Evolutionary conservation across 2,797 vertebrate genomes (phyloP), one percentile per base, ranked within the genome.

Genomic region (Anabas testudineus): DNA sequence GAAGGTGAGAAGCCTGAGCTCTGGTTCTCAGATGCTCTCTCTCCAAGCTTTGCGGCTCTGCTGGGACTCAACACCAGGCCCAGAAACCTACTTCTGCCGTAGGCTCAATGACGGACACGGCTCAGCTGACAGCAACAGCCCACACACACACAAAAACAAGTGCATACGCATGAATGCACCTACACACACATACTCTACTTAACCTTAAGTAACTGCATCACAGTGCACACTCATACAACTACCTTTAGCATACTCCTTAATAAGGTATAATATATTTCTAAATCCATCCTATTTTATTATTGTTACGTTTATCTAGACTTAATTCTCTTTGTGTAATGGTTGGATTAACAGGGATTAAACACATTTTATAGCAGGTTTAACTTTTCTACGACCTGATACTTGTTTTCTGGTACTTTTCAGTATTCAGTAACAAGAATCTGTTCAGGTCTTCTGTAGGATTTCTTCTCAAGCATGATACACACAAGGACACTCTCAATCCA

Each of bases 11-110:
- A 74, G 66, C 71, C 74, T 16, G 62, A 80, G 60, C 71, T 62
- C 12, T 5, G 12, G 15, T 39, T 67, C 59, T 83, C 71, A 45
- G 56, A 70, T 67, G 21, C 51, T 67, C 45, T 42, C 74, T 78
- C 36, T 66, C 49, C 16, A 24, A 68, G 54, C 73, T 74, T 57
- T 48, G 22, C 6, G 8, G 63, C 56, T 79, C 88, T 84, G 65
- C 52, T 21, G 89, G 82, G 89, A 88, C 65, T 24, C 56, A 9
- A 55, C 24, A 78, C 36, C 56, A 89, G 89, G 87, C 92, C 94
- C 87, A 94, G 88, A 94, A 94, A 94, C 93, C 93, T 90, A 94
- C 86, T 93, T 95, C 85, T 83, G 68, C 81, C 24, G n/a, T 26
- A 19, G 58, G 80, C 77, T 84, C 76, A 70, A 18, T 84, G 83